Conservation (phyloP, 1,140 invertebrate genomes). For the Octopus sinensis region DNA sequence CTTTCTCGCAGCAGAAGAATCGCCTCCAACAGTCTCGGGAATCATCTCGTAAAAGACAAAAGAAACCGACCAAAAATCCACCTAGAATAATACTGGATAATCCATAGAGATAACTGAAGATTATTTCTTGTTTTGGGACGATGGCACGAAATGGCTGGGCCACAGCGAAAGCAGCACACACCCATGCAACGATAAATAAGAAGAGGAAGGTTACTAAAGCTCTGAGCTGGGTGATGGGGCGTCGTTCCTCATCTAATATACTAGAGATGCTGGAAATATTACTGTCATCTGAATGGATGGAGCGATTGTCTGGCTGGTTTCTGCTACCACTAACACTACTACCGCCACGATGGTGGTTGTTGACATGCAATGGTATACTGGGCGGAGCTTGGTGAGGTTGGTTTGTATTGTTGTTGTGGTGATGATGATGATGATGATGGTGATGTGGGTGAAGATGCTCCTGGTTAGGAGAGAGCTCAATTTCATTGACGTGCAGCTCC, state of each 20-base stretch:
- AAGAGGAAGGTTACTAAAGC: slow-evolving; percentile 73
- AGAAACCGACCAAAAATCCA: slow-evolving; percentile 81
- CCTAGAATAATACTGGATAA: slow-evolving; percentile 70
- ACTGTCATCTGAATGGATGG: slow-evolving; percentile 50
- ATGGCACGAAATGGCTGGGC: slow-evolving; percentile 55
- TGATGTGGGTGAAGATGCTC: slow-evolving; percentile 16
- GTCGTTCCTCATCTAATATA: slow-evolving; percentile 77
- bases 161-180: slow-evolving; percentile 65
- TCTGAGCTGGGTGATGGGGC: slow-evolving; percentile 75
- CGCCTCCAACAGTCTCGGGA: slow-evolving; percentile 62
- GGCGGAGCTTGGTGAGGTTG: slow-evolving; percentile 13
- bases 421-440: slow-evolving; percentile 22
- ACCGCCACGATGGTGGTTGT: slow-evolving; percentile 48
- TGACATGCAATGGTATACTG: slow-evolving; percentile 8
- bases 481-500: slow-evolving; percentile 64
- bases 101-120: slow-evolving; percentile 76
- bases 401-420: slow-evolving; percentile 16
- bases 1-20: slow-evolving; percentile 42
- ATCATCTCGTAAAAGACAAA: slow-evolving; percentile 78
- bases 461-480: slow-evolving; percentile 50
- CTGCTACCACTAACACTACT: slow-evolving; percentile 4
- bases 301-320: slow-evolving; percentile 16
- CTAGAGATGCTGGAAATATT: slow-evolving; percentile 64
- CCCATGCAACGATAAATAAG: slow-evolving; percentile 76
- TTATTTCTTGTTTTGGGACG: slow-evolving; percentile 70